phyloP scores from a whole-genome alignment of 2,888 invertebrate genomes.

The Platypus cylindrus region DNA sequence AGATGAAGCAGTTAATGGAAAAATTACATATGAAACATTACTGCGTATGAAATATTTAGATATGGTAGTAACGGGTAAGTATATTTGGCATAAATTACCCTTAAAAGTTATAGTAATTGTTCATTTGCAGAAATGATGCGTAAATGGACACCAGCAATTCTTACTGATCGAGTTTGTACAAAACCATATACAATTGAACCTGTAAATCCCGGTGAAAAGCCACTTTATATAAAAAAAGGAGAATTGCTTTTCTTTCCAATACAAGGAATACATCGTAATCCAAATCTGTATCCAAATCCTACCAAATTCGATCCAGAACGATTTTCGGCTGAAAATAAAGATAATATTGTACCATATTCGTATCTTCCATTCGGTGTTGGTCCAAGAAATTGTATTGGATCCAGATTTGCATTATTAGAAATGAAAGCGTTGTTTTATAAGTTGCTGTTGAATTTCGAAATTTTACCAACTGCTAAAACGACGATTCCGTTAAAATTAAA shows the following conservation, averaged over 20 bases:
- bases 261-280: conserved; percentile 33
- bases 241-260: conserved; percentile 28
- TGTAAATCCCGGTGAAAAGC: conserved; percentile 17
- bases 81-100: no score
- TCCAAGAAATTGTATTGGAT: conserved; percentile 41
- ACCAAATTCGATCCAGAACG: conserved; percentile 37
- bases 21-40: conserved; percentile 34
- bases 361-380: no score
- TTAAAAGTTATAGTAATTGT: no score
- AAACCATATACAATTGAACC: conserved; percentile 34
- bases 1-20: conserved; percentile 23
- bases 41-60: conserved; percentile 42
- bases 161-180: conserved; percentile 39
- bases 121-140: conserved; percentile 36
- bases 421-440: conserved; percentile 17
- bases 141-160: conserved; percentile 38
- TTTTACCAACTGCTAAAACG: conserved; percentile 23
- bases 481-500: conserved; percentile 21
- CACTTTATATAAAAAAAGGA: conserved; percentile 23
- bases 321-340: conserved; percentile 28
- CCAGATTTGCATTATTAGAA: conserved; percentile 31
- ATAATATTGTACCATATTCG: conserved; percentile 36
- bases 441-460: no score
- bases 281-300: conserved; percentile 35
- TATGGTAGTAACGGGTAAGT: conserved; percentile 33